Percentiles rank a stretch among this genome's conserved stretches.
These are phyloP conservation scores for Clitarchus hookeri DNA, from an alignment of 2,888 invertebrate genomes.

Conservation along the genomic window DNA sequence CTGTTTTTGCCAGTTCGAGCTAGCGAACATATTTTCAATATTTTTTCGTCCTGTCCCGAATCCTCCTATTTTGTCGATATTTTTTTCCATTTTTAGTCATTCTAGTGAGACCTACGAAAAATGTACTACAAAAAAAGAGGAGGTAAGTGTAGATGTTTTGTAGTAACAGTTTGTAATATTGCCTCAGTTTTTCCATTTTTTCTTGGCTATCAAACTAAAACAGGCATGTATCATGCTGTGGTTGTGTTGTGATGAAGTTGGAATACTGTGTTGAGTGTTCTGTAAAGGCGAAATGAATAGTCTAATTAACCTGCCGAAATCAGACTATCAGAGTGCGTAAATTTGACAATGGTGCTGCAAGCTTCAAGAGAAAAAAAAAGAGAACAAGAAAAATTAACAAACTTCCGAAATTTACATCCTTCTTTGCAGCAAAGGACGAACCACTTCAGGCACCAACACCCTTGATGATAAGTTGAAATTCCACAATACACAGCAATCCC, in stretches of 20 bases:
- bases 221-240: background rate
- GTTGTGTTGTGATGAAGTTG: background rate
- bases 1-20: too few species aligned
- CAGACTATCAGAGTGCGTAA: background rate
- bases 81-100: too few species aligned
- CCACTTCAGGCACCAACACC: background rate
- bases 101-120: too few species aligned
- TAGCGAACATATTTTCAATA: too few species aligned
- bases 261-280: too few species aligned
- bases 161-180: too few species aligned
- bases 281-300: too few species aligned
- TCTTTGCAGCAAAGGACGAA: background rate
- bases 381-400: slow-evolving; percentile 5
- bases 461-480: background rate
- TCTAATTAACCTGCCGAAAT: background rate
- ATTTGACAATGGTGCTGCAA: background rate
- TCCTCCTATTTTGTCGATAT: too few species aligned
- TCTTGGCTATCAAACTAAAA: background rate
- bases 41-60: too few species aligned
- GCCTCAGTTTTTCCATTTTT: too few species aligned
- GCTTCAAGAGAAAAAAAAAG: background rate
- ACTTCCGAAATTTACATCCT: background rate
- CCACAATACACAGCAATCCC: background rate
- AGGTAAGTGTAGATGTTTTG: too few species aligned
- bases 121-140: too few species aligned